Evolutionary conservation across 2,888 invertebrate genomes (phyloP).

Genomic region (Ectemnius cavifrons): DNA sequence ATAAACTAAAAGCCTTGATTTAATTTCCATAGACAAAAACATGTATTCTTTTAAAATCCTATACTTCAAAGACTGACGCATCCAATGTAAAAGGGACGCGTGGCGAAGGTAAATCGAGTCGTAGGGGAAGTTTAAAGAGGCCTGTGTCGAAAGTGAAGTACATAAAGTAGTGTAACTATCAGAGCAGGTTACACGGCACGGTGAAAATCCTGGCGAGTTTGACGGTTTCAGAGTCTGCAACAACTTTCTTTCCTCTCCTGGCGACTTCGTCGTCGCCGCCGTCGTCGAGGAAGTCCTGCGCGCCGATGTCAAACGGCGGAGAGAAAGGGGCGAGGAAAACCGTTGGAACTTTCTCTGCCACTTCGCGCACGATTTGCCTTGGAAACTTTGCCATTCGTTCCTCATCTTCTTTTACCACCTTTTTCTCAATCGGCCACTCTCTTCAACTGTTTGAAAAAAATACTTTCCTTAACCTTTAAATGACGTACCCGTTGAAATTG

Average conservation of each 20-base stretch:
- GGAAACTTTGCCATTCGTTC: conserved; percentile 42
- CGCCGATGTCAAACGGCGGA: conserved; percentile 11
- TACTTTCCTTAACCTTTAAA: background rate
- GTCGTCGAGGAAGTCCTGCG: conserved; percentile 20
- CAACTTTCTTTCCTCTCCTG: conserved; percentile 55
- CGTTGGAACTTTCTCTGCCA: conserved; percentile 65
- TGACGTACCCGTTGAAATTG: background rate
- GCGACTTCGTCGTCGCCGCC: background rate
- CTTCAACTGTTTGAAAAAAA: background rate
- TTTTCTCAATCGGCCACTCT: background rate
- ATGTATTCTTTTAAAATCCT: too few relatives aligned
- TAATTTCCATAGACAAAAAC: too few relatives aligned
- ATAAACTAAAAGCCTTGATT: too few relatives aligned
- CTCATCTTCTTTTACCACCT: conserved; percentile 6
- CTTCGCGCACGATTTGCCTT: conserved; percentile 48
- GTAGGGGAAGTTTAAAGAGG: too few relatives aligned
- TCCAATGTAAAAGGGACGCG: too few relatives aligned
- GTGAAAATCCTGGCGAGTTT: conserved; percentile 38
- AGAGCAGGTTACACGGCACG: conserved; percentile 25
- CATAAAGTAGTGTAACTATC: too few relatives aligned
- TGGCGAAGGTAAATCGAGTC: too few relatives aligned
- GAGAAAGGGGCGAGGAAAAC: conserved; percentile 36
- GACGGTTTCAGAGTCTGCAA: conserved; percentile 36
- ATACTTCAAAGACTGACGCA: too few relatives aligned
- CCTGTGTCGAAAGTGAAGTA: too few relatives aligned